A percentile compares a stretch with the other conserved stretches of the same genome.
Evolutionary conservation across 2,113 vertebrate genomes (phyloP).

Genomic region (Leptobrachium leishanense): DNA sequence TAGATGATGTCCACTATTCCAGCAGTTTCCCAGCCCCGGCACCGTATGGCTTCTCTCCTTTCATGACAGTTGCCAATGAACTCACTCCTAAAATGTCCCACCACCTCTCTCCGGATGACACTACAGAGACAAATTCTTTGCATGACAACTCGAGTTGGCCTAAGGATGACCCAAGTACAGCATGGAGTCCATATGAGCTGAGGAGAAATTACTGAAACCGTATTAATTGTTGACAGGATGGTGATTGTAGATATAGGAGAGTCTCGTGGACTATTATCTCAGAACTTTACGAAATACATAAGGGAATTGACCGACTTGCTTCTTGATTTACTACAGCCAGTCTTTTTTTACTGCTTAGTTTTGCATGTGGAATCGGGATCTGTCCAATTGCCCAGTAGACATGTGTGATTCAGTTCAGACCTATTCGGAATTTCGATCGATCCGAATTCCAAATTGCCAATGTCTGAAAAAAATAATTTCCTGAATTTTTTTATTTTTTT

Average conservation of each 20-base stretch:
- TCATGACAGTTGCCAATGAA: constrained; percentile 72
- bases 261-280: too few species aligned
- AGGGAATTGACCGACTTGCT: too few species aligned
- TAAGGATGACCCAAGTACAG: constrained; percentile 75
- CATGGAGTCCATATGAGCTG: constrained; percentile 82
- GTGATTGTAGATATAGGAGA: neutral
- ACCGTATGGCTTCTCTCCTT: constrained; percentile 71
- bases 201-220: constrained; percentile 75
- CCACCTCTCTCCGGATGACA: constrained; percentile 63
- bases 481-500: too few species aligned
- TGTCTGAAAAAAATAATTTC: too few species aligned
- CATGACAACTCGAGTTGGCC: constrained; percentile 72
- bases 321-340: too few species aligned
- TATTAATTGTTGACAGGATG: neutral
- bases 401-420: too few species aligned
- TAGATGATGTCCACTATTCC: constrained; percentile 82
- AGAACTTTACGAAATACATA: too few species aligned
- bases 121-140: constrained; percentile 55
- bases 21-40: constrained; percentile 67
- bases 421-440: too few species aligned
- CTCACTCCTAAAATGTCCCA: constrained; percentile 71
- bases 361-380: too few species aligned
- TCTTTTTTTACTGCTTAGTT: too few species aligned
- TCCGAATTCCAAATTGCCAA: too few species aligned
- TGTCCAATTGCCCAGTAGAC: too few species aligned